Evolutionary conservation across 2,113 vertebrate genomes (phyloP), one percentile per base, ranked within the genome.

Genomic region (Carassius carassius): DNA sequence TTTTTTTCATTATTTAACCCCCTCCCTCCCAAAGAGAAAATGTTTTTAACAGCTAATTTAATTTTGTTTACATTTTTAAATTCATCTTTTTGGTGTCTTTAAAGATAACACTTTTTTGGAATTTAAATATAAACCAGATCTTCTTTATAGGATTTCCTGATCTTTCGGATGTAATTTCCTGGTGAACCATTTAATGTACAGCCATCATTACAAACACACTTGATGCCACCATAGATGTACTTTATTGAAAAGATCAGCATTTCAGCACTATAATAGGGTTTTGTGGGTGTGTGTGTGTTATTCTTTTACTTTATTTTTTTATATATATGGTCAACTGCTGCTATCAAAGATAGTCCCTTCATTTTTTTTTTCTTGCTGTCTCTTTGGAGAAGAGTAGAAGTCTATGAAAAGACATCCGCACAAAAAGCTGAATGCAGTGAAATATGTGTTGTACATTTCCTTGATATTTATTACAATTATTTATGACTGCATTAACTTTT

Each of bases 391-490:
- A 56, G 32, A 69, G 85, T 32, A 12, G 88, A 90, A 44, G 89
- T 92, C 78, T 87, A 82, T 86, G 89, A 91, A 92, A 91, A 91
- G 91, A 94, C 94, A 84, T 89, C 93, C 85, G 91, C 91, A 83
- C 90, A 94, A 91, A 86, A 92, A 91, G 86, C 90, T 94, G 94
- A 95, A 92, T 86, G 90, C 93, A 92, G 89, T 89, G 84, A 89
- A 92, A 93, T 90, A 91, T 90, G 94, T 95, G 96, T 97, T 96
- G 96, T 95, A 94, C 94, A 96, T 95, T 97, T 95, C 96, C 95
- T 97, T 95, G 95, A 89, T 99, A 99, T 99, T 98, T 99, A 99
- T 99, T 97, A 96, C 94, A 94, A 92, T 96, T 98, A 99, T 99
- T 98, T 98, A 98, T 98, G 96, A 94, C 96, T 96, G 95, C 96